Conservation (phyloP, 1,140 invertebrate species). For the Cheumatopsyche charites region DNA sequence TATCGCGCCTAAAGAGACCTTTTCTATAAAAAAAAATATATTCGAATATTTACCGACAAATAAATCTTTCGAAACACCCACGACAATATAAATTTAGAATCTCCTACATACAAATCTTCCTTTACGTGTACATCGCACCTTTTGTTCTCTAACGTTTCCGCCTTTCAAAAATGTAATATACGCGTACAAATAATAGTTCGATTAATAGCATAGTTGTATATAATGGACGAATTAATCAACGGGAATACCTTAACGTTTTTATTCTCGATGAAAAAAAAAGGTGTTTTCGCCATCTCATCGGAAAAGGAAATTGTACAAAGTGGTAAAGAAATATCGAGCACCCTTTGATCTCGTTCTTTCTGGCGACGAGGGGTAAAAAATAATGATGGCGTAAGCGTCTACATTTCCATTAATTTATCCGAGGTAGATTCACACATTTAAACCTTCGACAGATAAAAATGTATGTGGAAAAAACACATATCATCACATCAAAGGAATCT, state of each 20-base stretch:
- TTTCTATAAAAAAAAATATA: too few relatives aligned
- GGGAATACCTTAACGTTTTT: neutral
- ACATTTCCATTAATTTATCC: conserved; percentile 38
- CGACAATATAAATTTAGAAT: too few relatives aligned
- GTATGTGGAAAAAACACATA: conserved; percentile 17
- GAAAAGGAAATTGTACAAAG: conserved; percentile 33
- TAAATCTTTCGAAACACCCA: too few relatives aligned
- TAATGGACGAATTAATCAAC: neutral
- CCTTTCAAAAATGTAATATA: too few relatives aligned
- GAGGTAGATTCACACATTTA: conserved; percentile 32
- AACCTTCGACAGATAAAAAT: neutral
- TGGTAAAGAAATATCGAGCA: neutral
- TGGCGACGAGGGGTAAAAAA: conserved; percentile 9
- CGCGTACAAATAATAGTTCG: too few relatives aligned
- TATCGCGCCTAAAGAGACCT: too few relatives aligned
- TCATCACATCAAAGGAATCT: conserved; percentile 30
- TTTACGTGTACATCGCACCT: too few relatives aligned
- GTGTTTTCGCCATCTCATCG: conserved; percentile 18
- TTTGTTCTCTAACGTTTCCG: too few relatives aligned
- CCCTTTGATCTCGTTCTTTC: conserved; percentile 22
- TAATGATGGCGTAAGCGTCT: conserved; percentile 36
- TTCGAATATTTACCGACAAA: too few relatives aligned
- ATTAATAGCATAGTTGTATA: too few relatives aligned
- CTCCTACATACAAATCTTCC: too few relatives aligned
- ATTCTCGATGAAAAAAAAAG: conserved; percentile 3